Evolutionary conservation across 2,797 vertebrate species (phyloP), one percentile per base, ranked within the genome.

Genomic region (Siniperca scherzeri): DNA sequence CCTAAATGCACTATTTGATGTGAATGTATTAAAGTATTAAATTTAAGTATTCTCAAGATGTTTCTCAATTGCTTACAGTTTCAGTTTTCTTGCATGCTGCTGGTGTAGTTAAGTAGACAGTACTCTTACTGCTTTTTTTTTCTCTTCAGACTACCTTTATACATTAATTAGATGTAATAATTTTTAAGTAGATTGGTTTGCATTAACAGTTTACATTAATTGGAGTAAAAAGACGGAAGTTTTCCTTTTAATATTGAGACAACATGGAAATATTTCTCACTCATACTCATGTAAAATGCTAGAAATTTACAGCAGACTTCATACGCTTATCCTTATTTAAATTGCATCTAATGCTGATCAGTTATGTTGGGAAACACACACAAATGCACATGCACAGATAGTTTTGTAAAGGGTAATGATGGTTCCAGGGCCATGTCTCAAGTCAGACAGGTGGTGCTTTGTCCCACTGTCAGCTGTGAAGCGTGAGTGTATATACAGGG

Each of bases 361-460:
- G n/a, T 66, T 53, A 12, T 21, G 38, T 66, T 27, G 21, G 38
- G 6, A 33, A 69, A 66, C 14, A 30, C 73, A 64, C 22, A 22
- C 27, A 25, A 11, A 56, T 25, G 6, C 13, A 61, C 40, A 72
- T 14, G 36, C 38, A 22, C 7, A 19, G 65, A 48, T 33, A 80
- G 59, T 74, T 77, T 27, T 40, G 42, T 73, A 74, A 73, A 80
- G 64, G 27, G 12, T 25, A 81, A 61, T 60, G 82, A 82, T 72
- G 46, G 64, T 22, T 77, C 17, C 65, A 74, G 69, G 72, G 78
- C 57, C 70, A 19, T 8, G 14, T 83, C 71, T 70, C 67, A 78
- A 84, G 64, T 87, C 76, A 71, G 79, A 94, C 94, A 95, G 91
- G 89, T 84, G 88, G 76, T 77, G 78, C 90, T 91, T 89, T 94